Conservation (phyloP, 53 echinoderm and acorn worm species). For the Antedon mediterranea region DNA sequence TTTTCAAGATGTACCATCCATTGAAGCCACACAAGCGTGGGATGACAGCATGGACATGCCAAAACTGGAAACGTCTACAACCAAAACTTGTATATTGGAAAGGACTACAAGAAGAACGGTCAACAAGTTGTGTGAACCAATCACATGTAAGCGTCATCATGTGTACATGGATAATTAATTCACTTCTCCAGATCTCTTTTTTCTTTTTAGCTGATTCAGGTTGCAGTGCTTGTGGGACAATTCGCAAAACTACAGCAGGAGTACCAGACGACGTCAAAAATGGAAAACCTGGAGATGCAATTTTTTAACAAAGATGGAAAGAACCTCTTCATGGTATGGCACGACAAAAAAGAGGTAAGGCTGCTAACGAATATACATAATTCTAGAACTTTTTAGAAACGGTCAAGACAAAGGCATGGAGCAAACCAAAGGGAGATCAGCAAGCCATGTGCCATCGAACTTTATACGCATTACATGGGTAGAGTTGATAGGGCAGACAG, state of each 20-base stretch:
- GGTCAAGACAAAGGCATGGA: neutral
- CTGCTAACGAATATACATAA: slow-evolving; percentile 14
- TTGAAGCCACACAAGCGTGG: too few species aligned
- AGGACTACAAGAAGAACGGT: too few species aligned
- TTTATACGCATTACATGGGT: slow-evolving; percentile 12
- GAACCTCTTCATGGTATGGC: slow-evolving; percentile 1
- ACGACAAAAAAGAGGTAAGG: slow-evolving; percentile 7
- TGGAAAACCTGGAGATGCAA: neutral
- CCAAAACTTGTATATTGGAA: too few species aligned
- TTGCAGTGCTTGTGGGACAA: neutral
- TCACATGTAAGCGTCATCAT: too few species aligned
- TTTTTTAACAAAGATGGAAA: neutral
- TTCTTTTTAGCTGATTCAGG: slow-evolving; percentile 1
- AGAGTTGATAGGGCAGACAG: slow-evolving; percentile 2
- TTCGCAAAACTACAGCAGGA: neutral
- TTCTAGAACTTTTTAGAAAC: slow-evolving; percentile 1
- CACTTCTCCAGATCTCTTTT: slow-evolving; percentile 6
- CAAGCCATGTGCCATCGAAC: too few species aligned
- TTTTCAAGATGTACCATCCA: too few species aligned
- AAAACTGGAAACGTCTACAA: too few species aligned
- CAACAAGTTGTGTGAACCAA: too few species aligned
- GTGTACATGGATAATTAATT: too few species aligned
- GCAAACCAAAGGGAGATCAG: neutral
- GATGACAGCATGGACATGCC: too few species aligned
- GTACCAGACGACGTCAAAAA: neutral